Conservation (phyloP, 2,888 invertebrate species). For the Mythimna lalbum region DNA sequence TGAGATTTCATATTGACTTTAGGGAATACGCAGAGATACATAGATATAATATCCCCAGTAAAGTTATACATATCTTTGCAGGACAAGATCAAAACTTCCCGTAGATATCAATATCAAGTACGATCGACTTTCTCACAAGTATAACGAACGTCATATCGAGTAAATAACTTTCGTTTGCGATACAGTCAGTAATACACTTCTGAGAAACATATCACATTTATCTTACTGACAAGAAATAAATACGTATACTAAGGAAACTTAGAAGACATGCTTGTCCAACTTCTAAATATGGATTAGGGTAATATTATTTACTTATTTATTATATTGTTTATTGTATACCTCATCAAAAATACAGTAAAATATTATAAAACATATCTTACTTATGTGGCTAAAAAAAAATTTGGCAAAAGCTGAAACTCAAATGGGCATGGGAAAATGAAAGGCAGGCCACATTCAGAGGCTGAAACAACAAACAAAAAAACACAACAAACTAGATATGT, state of each 20-base stretch:
- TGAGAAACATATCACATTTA: slow-evolving; percentile 48
- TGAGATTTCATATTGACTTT: background rate
- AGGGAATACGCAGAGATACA: background rate
- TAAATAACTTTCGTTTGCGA: slow-evolving; percentile 54
- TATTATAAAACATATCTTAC: background rate
- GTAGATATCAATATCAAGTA: slow-evolving; percentile 43
- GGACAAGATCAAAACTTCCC: slow-evolving; percentile 38
- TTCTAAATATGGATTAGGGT: slow-evolving; percentile 3
- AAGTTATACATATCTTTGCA: background rate
- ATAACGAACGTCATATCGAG: slow-evolving; percentile 50
- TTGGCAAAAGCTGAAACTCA: too few relatives aligned
- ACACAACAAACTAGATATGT: too few relatives aligned
- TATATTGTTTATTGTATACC: too few relatives aligned
- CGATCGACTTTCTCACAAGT: slow-evolving; percentile 36
- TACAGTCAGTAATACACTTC: slow-evolving; percentile 49
- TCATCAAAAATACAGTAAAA: too few relatives aligned
- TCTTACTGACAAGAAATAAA: slow-evolving; percentile 52
- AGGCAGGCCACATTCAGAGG: too few relatives aligned
- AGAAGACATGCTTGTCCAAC: slow-evolving; percentile 13
- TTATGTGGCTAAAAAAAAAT: background rate
- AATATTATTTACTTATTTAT: slow-evolving; percentile 9
- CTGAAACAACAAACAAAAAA: too few relatives aligned
- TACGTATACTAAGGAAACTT: slow-evolving; percentile 30
- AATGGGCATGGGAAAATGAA: too few relatives aligned
- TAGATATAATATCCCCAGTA: background rate